phyloP scores from a whole-genome alignment of 35 echinoderm and acorn worm genomes.

The Amphiura filiformis region DNA sequence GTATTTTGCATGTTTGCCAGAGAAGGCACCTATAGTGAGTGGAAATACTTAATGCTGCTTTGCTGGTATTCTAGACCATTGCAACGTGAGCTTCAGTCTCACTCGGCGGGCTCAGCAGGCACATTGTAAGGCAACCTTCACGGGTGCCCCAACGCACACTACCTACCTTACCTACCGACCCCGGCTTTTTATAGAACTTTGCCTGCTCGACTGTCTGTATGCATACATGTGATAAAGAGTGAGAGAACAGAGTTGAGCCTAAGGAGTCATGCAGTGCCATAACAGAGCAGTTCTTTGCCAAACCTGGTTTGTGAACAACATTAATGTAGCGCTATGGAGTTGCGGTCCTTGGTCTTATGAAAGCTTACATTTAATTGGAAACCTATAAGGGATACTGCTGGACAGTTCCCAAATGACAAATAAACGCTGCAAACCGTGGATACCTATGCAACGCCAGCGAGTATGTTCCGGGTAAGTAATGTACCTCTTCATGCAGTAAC shows the following conservation, averaged over 20 bases:
- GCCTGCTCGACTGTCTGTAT: background rate
- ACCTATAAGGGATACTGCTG: slow-evolving; percentile 7
- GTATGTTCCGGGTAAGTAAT: background rate
- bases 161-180: background rate
- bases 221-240: background rate
- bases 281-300: background rate
- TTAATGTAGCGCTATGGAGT: background rate
- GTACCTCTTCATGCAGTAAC: background rate
- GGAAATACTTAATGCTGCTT: background rate
- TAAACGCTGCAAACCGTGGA: slow-evolving; percentile 13
- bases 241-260: background rate
- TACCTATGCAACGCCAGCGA: slow-evolving; percentile 4
- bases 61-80: background rate
- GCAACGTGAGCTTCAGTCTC: background rate
- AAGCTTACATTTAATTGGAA: background rate
- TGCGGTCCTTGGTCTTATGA: background rate
- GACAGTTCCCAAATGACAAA: slow-evolving; percentile 11
- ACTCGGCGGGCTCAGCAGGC: background rate
- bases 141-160: background rate
- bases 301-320: background rate
- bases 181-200: background rate
- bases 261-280: background rate
- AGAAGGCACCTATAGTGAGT: background rate
- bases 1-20: background rate
- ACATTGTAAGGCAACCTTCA: background rate